phyloP scores from a whole-genome alignment of 37 sponge, comb jelly and placozoan species.

The Dysidea cf. avara region DNA sequence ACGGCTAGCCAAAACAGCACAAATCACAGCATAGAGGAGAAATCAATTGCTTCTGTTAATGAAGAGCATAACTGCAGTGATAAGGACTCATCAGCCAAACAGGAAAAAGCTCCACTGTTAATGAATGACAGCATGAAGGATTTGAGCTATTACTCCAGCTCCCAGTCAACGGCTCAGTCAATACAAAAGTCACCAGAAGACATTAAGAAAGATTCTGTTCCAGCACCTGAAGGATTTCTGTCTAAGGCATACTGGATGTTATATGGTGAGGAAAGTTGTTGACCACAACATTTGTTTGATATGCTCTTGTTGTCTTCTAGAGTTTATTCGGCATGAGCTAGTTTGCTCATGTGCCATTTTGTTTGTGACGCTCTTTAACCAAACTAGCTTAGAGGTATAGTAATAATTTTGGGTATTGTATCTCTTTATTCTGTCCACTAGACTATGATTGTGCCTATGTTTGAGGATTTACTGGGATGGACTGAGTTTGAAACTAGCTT shows the following conservation, averaged over 20 bases:
- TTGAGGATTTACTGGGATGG: conserved; percentile 62
- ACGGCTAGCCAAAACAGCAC: no score
- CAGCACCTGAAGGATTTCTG: not conserved
- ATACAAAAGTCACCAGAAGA: no score
- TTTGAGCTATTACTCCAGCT: no score
- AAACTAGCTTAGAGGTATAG: conserved; percentile 72
- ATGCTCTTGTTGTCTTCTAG: not conserved
- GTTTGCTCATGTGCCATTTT: conserved; percentile 57
- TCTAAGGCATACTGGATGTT: no score
- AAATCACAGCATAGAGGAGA: no score
- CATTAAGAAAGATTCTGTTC: no score
- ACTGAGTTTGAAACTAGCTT: conserved; percentile 58
- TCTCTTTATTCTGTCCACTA: conserved; percentile 15
- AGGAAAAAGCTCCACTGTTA: not conserved
- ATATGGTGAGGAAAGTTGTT: no score
- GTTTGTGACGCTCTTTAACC: conserved; percentile 78
- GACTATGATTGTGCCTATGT: conserved; percentile 77
- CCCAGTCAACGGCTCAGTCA: not conserved
- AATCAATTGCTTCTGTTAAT: no score
- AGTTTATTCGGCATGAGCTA: conserved; percentile 66
- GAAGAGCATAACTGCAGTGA: no score
- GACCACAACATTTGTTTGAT: no score
- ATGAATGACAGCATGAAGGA: not conserved
- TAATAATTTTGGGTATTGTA: no score
- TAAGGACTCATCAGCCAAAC: not conserved